Conservation (phyloP, 2,797 vertebrate species). For the Mycteria americana region DNA sequence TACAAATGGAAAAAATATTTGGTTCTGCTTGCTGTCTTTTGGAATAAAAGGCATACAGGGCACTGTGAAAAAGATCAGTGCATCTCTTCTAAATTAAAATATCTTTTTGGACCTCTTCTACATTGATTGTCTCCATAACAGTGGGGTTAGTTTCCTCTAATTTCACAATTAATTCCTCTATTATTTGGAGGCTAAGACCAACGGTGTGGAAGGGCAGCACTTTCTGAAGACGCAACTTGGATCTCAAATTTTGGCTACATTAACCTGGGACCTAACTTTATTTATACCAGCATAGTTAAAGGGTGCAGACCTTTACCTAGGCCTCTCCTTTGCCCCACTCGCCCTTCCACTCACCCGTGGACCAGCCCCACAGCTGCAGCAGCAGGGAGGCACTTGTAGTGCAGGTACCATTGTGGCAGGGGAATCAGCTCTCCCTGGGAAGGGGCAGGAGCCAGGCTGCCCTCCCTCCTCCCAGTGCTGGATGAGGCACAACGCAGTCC, state of each 20-base stretch:
- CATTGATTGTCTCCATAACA: not conserved
- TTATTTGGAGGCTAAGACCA: not conserved
- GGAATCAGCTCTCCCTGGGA: not conserved
- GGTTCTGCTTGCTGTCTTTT: not conserved
- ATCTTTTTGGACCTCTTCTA: not conserved
- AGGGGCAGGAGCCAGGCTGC: not conserved
- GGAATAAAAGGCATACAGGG: not conserved
- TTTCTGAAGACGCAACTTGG: not conserved
- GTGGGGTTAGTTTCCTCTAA: not conserved
- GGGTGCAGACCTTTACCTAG: not conserved
- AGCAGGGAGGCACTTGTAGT: not conserved
- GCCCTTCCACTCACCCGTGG: accelerated
- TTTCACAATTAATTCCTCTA: not conserved
- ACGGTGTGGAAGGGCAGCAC: not conserved
- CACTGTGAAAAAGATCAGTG: not conserved
- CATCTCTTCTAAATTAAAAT: not conserved
- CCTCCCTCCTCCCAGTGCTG: not conserved
- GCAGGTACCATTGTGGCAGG: not conserved
- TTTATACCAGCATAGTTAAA: accelerated
- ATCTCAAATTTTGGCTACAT: not conserved
- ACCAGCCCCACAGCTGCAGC: not conserved
- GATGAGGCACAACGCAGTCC: not conserved
- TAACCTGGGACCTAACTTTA: not conserved
- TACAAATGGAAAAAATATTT: not conserved
- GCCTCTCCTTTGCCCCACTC: not conserved